Evolutionary conservation across 2,888 invertebrate genomes (phyloP).

Genomic region (Aporophyla nigra): DNA sequence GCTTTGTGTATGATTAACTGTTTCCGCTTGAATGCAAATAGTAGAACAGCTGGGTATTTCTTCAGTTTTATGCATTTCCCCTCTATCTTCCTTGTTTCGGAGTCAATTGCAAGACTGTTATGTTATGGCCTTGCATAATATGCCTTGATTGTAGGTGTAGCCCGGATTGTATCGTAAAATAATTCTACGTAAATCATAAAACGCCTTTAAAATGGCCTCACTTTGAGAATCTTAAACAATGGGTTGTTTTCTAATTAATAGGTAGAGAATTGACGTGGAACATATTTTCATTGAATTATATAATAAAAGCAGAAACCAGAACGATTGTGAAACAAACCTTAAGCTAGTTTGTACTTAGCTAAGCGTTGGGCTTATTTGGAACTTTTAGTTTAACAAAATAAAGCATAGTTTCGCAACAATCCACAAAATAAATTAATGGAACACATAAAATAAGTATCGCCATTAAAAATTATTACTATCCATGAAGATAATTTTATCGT

Average conservation of each 20-base stretch:
- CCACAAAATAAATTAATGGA: no score
- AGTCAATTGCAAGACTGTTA: conserved; percentile 31
- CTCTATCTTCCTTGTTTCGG: conserved; percentile 10
- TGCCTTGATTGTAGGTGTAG: conserved; percentile 41
- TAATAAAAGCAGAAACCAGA: conserved; percentile 62
- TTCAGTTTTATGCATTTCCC: conserved; percentile 16
- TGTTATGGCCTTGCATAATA: conserved; percentile 48
- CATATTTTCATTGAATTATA: conserved; percentile 65
- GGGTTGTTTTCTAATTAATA: conserved; percentile 66
- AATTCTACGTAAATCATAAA: conserved; percentile 58
- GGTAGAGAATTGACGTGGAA: conserved; percentile 61
- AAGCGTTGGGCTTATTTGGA: conserved; percentile 5
- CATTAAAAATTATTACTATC: no score
- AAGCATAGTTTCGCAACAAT: no score
- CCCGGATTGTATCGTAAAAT: conserved; percentile 55
- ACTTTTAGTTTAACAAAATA: background rate
- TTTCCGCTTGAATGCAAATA: conserved; percentile 6
- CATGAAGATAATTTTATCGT: no score
- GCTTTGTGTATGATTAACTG: background rate
- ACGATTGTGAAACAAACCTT: conserved; percentile 61
- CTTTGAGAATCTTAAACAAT: conserved; percentile 65
- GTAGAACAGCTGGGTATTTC: conserved; percentile 15
- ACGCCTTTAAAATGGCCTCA: conserved; percentile 49
- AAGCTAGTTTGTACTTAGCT: conserved; percentile 33
- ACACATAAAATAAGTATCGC: no score